phyloP scores from a whole-genome alignment of 2,113 vertebrate species.

The Caretta caretta region DNA sequence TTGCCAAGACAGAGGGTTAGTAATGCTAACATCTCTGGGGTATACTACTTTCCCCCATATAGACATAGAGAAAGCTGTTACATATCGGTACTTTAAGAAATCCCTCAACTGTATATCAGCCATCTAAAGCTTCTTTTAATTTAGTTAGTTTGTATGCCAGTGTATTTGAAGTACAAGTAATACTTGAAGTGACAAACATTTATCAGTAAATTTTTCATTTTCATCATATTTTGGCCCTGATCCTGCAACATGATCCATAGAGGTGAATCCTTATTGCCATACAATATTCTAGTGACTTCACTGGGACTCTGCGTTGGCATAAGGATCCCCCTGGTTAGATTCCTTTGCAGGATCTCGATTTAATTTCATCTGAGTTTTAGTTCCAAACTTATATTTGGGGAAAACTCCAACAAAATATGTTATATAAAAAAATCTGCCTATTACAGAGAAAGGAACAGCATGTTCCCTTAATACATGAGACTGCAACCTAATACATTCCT shows the following conservation, averaged over 20 bases:
- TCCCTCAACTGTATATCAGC: not conserved
- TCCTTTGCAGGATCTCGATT: not conserved
- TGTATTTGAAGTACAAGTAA: not conserved
- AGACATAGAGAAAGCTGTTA: not conserved
- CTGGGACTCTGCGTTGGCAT: not conserved
- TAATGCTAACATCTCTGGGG: not conserved
- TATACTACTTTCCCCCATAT: not conserved
- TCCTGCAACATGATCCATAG: rapidly evolving
- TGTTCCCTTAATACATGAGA: not conserved
- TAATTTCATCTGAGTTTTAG: not conserved
- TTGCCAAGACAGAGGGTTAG: not conserved
- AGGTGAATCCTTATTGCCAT: not conserved
- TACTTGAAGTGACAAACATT: not conserved
- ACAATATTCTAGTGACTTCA: not conserved
- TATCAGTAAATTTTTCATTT: not conserved
- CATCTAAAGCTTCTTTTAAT: not conserved
- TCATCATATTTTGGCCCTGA: not conserved
- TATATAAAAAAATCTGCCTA: not conserved
- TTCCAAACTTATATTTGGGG: not conserved
- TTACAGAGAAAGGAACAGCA: not conserved
- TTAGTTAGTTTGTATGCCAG: not conserved
- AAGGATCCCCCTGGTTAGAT: not conserved
- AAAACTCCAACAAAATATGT: not conserved
- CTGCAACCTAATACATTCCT: not conserved
- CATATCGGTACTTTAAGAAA: not conserved